Evolutionary conservation across 2,888 invertebrate genomes (phyloP).

Genomic region (Glyphotaelius pellucidus): DNA sequence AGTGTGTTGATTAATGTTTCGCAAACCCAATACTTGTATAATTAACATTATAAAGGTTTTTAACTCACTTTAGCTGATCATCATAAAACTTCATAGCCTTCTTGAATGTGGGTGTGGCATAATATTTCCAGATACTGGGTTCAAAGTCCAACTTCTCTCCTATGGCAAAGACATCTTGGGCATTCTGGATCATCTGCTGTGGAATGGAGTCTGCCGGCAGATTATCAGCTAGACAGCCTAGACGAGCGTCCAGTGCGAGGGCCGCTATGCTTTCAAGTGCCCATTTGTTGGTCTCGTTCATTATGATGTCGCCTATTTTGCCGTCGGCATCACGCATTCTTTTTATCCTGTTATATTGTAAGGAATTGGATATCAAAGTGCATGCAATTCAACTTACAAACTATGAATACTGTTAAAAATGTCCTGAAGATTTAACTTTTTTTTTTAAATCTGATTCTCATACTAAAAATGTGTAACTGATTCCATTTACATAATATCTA

Average conservation of each 20-base stretch:
- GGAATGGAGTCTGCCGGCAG: conserved; percentile 65
- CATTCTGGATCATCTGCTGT: conserved; percentile 56
- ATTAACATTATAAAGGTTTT: background rate
- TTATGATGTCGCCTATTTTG: conserved; percentile 62
- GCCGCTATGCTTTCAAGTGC: conserved; percentile 67
- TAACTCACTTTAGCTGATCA: conserved; percentile 64
- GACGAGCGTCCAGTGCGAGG: conserved; percentile 66
- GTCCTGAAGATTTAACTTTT: no score
- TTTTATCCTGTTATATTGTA: conserved; percentile 64
- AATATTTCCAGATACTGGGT: conserved; percentile 70
- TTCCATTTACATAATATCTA: no score
- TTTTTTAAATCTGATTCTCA: no score
- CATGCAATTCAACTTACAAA: no score
- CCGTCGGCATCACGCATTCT: conserved; percentile 65
- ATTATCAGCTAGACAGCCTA: conserved; percentile 67
- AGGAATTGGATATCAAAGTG: background rate
- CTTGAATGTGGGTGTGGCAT: conserved; percentile 69
- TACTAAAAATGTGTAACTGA: no score
- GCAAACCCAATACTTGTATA: no score
- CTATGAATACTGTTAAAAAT: no score
- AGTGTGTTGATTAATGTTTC: no score
- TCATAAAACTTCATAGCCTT: conserved; percentile 70
- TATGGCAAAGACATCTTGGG: conserved; percentile 65
- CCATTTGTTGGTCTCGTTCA: conserved; percentile 67
- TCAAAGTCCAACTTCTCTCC: conserved; percentile 68